These are phyloP conservation scores for Hirundo rustica DNA, from an alignment of 2,797 vertebrate species.

Conservation along the genomic window DNA sequence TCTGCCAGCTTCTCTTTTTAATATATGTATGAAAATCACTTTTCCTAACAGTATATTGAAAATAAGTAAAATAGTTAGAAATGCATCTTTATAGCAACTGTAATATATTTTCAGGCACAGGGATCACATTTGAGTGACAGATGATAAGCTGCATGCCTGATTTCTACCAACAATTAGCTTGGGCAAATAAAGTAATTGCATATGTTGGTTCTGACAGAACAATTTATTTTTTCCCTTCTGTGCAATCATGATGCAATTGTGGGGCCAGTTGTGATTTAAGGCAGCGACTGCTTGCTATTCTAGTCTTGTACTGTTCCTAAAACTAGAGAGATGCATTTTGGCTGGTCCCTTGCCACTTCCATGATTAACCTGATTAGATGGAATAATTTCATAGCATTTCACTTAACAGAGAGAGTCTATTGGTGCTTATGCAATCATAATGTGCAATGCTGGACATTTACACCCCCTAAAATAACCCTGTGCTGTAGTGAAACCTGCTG, in stretches of 20 bases:
- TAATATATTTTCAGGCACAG: not conserved
- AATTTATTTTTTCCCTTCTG: not conserved
- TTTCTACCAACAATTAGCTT: not conserved
- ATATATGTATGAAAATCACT: not conserved
- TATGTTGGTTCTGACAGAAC: slow-evolving; percentile 4
- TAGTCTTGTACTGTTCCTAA: not conserved
- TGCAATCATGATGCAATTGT: not conserved
- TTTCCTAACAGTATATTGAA: not conserved
- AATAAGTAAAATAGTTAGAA: not conserved
- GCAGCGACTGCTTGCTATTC: not conserved
- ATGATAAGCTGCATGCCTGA: not conserved
- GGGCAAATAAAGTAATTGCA: not conserved
- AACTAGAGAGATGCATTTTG: not conserved
- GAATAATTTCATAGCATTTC: not conserved
- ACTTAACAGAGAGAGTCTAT: not conserved
- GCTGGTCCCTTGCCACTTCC: not conserved
- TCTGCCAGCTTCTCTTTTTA: not conserved
- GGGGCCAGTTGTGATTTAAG: not conserved
- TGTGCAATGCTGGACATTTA: not conserved
- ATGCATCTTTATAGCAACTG: not conserved
- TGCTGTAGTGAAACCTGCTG: not conserved
- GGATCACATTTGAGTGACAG: not conserved
- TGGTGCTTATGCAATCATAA: not conserved
- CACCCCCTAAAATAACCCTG: rapidly evolving
- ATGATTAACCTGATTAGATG: slow-evolving; percentile 2